Conservation (phyloP, 2,797 vertebrate genomes). For the Myotis vivesi region DNA sequence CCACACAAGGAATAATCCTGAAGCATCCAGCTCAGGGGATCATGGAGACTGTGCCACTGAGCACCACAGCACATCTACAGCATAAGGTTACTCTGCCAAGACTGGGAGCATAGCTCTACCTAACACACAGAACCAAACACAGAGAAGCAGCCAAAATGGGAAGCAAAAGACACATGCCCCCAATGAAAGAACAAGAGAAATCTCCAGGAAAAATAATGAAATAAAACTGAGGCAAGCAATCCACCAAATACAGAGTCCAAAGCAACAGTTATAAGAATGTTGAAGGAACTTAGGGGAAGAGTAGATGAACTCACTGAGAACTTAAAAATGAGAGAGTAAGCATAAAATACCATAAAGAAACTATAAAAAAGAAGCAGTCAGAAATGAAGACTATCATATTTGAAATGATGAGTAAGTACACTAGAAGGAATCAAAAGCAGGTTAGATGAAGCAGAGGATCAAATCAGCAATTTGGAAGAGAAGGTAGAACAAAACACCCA, state of each 20-base stretch:
- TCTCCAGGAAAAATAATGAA: no score
- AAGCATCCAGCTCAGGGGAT: background rate
- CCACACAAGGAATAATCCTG: background rate
- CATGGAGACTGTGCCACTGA: background rate
- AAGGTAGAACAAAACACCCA: background rate
- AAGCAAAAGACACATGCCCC: no score
- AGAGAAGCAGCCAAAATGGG: no score
- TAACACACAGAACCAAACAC: no score
- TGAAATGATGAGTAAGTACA: no score
- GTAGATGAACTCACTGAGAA: background rate
- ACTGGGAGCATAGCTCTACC: background rate
- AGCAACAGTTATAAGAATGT: no score
- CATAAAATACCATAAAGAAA: background rate
- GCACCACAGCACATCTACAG: background rate
- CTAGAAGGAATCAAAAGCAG: no score
- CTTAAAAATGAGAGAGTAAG: background rate
- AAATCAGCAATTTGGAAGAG: background rate
- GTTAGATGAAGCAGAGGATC: no score
- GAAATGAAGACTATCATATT: no score
- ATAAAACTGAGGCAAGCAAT: no score
- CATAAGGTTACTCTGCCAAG: background rate
- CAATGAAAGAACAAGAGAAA: no score
- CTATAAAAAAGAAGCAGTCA: background rate
- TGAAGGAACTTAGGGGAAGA: background rate
- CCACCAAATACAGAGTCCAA: no score